A percentile compares a stretch with the other conserved stretches of the same genome.
phyloP scores from a whole-genome alignment of 2,113 vertebrate genomes.

The Lipophrys pholis region DNA sequence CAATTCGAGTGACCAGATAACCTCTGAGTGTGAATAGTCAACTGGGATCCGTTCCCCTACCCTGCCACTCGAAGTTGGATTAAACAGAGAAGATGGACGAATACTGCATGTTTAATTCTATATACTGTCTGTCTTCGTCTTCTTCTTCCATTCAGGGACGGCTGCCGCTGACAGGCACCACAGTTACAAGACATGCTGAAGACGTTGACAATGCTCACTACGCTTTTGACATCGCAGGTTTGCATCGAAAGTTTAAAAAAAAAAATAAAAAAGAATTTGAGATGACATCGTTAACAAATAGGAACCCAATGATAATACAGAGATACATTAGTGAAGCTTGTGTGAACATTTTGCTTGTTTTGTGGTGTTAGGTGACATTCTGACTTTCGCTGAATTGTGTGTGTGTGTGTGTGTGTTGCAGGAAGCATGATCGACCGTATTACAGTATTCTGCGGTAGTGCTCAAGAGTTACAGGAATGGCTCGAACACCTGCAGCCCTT shows the following conservation, averaged over 20 bases:
- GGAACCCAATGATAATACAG: too few relatives aligned
- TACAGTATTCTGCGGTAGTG: conserved; percentile 89
- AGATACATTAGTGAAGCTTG: too few relatives aligned
- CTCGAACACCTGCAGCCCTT: conserved; percentile 90
- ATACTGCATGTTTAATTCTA: neutral
- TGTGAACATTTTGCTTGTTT: too few relatives aligned
- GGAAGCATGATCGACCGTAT: conserved; percentile 88
- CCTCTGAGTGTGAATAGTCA: too few relatives aligned
- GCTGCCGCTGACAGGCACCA: conserved; percentile 88
- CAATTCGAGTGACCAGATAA: too few relatives aligned
- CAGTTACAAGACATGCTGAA: conserved; percentile 88
- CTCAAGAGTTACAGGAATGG: conserved; percentile 94
- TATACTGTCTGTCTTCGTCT: neutral
- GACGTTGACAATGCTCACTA: conserved; percentile 87
- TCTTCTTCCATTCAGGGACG: conserved; percentile 83
- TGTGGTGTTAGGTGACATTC: too few relatives aligned
- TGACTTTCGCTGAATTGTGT: neutral
- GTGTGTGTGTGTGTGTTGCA: conserved; percentile 57
- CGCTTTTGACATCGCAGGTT: conserved; percentile 95
- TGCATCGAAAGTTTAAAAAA: conserved; percentile 42
- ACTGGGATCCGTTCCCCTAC: too few relatives aligned
- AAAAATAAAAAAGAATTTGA: neutral
- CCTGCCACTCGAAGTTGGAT: too few relatives aligned
- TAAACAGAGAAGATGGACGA: neutral
- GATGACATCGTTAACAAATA: too few relatives aligned